Conservation (phyloP, 2,113 vertebrate genomes). For the Megalops atlanticus region DNA sequence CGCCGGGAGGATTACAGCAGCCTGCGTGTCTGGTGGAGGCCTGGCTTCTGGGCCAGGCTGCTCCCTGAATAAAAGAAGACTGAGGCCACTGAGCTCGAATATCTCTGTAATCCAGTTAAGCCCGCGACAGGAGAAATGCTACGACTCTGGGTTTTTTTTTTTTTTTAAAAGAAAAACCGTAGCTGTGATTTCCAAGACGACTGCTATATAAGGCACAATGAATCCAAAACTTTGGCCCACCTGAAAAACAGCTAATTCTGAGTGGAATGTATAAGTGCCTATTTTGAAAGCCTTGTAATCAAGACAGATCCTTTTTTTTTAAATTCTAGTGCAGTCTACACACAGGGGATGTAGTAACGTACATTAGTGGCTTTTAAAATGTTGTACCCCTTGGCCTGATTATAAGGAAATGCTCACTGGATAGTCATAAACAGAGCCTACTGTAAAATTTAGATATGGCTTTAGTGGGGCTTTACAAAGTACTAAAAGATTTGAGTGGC, state of each 20-base stretch:
- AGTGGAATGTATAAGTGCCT: too few relatives aligned
- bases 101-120: not conserved
- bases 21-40: constrained; percentile 11
- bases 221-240: not conserved
- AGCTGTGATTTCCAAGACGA: constrained; percentile 2
- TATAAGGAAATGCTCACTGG: constrained; percentile 47
- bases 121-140: not conserved
- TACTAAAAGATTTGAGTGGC: too few relatives aligned
- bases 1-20: not conserved
- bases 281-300: too few relatives aligned
- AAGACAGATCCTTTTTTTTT: too few relatives aligned
- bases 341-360: too few relatives aligned
- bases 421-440: too few relatives aligned
- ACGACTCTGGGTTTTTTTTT: too few relatives aligned
- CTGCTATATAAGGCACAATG: not conserved
- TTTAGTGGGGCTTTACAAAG: too few relatives aligned
- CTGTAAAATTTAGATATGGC: too few relatives aligned
- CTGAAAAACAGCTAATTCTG: too few relatives aligned
- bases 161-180: not conserved
- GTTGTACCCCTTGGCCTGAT: constrained; percentile 34
- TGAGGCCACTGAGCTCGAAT: not conserved
- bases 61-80: not conserved
- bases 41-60: constrained; percentile 16
- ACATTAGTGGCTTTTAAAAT: too few relatives aligned
- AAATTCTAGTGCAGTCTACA: too few relatives aligned